These are phyloP conservation scores for Autographa pulchrina DNA, from an alignment of 2,888 invertebrate species.

Conservation along the genomic window DNA sequence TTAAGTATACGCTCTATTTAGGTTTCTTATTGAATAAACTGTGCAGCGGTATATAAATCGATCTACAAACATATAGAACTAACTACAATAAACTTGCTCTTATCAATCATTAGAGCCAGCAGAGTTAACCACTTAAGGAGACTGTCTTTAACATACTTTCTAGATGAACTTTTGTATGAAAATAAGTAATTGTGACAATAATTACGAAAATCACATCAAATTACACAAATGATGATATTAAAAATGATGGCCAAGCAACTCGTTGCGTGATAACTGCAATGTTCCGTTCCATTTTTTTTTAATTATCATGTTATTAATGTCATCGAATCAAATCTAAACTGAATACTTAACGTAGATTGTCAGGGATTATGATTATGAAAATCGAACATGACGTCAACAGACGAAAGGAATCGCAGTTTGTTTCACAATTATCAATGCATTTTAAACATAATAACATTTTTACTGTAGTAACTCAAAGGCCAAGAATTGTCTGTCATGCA, in stretches of 20 bases:
- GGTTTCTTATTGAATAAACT: too few relatives aligned
- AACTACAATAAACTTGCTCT: constrained; percentile 41
- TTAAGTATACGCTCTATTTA: too few relatives aligned
- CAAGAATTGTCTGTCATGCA: too few relatives aligned
- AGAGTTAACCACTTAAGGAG: constrained; percentile 37
- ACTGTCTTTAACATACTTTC: constrained; percentile 46
- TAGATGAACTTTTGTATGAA: constrained; percentile 27
- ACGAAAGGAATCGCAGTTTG: background rate
- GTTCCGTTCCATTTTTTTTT: background rate
- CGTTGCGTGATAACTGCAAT: background rate
- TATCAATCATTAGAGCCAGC: constrained; percentile 30
- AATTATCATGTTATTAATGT: background rate
- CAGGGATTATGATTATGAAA: background rate
- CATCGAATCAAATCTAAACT: background rate
- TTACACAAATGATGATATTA: background rate
- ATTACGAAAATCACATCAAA: too few relatives aligned
- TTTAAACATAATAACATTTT: too few relatives aligned
- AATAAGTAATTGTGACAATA: background rate
- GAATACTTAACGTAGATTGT: too few relatives aligned
- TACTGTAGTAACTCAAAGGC: too few relatives aligned
- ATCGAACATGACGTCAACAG: background rate
- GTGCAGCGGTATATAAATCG: too few relatives aligned
- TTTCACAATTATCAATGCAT: background rate
- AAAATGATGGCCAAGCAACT: background rate
- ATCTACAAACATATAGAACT: constrained; percentile 12